These are phyloP conservation scores for Myoxocephalus aenaeus DNA, from an alignment of 2,797 vertebrate genomes.

Conservation along the genomic window DNA sequence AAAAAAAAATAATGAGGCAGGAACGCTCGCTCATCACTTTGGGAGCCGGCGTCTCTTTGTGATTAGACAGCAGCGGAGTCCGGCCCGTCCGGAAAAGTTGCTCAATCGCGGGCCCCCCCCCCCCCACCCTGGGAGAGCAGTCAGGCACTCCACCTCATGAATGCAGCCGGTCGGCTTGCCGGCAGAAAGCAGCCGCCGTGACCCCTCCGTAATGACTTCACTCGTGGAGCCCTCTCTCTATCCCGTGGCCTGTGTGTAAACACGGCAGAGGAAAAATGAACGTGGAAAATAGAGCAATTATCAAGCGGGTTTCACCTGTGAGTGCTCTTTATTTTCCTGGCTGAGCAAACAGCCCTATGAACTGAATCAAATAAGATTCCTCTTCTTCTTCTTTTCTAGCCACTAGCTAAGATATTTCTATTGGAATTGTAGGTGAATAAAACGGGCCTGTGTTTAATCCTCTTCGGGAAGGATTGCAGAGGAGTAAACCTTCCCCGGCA, in stretches of 20 bases:
- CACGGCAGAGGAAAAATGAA: slow-evolving; percentile 35
- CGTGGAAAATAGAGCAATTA: slow-evolving; percentile 46
- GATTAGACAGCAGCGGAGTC: slow-evolving; percentile 49
- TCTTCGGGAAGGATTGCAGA: slow-evolving; percentile 40
- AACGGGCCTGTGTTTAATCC: slow-evolving; percentile 50
- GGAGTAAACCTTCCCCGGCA: slow-evolving; percentile 57
- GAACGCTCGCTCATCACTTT: slow-evolving; percentile 71
- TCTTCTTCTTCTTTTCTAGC: slow-evolving; percentile 20
- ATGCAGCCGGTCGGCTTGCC: slow-evolving; percentile 38
- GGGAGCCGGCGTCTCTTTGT: slow-evolving; percentile 48
- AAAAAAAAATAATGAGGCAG: slow-evolving; percentile 84
- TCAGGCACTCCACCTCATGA: slow-evolving; percentile 62
- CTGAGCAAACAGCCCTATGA: slow-evolving; percentile 34
- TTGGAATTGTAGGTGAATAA: slow-evolving; percentile 51
- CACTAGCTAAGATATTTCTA: slow-evolving; percentile 45
- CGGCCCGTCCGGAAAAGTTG: slow-evolving; percentile 42
- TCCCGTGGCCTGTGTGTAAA: slow-evolving; percentile 49
- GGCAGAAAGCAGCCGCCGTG: slow-evolving; percentile 53
- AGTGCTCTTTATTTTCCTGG: slow-evolving; percentile 41
- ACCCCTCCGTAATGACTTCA: slow-evolving; percentile 58
- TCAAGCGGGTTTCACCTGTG: slow-evolving; percentile 40
- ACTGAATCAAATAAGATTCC: slow-evolving; percentile 50
- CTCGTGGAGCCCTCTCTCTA: slow-evolving; percentile 33
- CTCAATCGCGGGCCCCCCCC: slow-evolving; percentile 45
- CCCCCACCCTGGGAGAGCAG: slow-evolving; percentile 39